Percentiles rank a stretch among this genome's conserved stretches.
Evolutionary conservation across 2,797 vertebrate species (phyloP).

Genomic region (Spondyliosoma cantharus): DNA sequence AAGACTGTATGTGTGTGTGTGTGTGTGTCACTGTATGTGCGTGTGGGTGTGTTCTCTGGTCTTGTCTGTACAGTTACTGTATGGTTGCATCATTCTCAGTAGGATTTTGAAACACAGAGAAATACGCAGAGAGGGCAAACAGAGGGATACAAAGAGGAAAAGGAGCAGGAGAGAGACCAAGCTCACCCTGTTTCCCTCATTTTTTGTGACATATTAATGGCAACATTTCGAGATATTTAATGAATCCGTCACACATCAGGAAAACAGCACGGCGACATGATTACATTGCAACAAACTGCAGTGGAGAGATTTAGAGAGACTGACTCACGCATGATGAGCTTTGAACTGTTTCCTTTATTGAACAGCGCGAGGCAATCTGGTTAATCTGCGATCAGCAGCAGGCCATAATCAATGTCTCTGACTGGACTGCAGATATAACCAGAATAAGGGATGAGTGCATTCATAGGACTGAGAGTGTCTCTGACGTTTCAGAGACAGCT

Average conservation of each 20-base stretch:
- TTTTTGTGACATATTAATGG: conserved; percentile 9
- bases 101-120: conserved; percentile 69
- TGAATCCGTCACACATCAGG: conserved; percentile 35
- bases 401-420: conserved; percentile 31
- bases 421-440: conserved; percentile 18
- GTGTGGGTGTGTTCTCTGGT: conserved; percentile 13
- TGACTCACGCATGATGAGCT: conserved; percentile 20
- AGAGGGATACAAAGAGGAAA: conserved; percentile 23
- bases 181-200: conserved; percentile 12
- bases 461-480: background rate
- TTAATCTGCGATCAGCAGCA: conserved; percentile 35
- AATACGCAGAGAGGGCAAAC: conserved; percentile 44
- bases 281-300: conserved; percentile 15
- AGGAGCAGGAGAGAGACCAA: conserved; percentile 20
- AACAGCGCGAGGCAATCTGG: conserved; percentile 11
- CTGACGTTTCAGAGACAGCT: conserved; percentile 6
- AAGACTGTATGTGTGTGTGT: background rate
- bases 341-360: conserved; percentile 20
- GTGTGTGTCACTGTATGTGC: background rate
- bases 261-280: conserved; percentile 20
- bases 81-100: conserved; percentile 74
- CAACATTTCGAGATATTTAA: conserved; percentile 35
- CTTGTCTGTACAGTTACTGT: conserved; percentile 65
- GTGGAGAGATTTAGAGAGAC: conserved; percentile 6
- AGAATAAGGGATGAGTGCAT: conserved; percentile 2